Evolutionary conservation across 2,797 vertebrate species (phyloP).

Genomic region (Margarornis squamiger): DNA sequence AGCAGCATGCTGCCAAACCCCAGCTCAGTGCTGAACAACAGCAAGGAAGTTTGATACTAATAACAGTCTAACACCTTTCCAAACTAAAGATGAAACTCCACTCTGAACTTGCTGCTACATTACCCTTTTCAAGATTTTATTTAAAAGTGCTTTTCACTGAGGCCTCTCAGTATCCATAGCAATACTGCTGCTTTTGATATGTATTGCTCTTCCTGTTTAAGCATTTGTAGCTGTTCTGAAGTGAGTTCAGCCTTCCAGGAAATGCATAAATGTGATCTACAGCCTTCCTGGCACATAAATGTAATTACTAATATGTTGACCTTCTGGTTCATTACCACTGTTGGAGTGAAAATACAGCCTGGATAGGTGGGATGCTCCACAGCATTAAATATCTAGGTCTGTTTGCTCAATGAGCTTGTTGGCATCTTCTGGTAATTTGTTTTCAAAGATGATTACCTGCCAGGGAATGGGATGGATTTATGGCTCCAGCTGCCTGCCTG

Average conservation of each 20-base stretch:
- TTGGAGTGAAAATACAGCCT: not conserved
- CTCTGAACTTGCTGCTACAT: not conserved
- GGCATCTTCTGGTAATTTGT: not conserved
- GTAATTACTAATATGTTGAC: not conserved
- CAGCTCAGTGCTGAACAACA: not conserved
- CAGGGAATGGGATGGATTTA: not conserved
- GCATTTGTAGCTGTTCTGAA: conserved; percentile 6
- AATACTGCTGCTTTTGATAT: not conserved
- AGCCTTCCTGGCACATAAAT: not conserved
- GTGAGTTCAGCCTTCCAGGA: conserved; percentile 14
- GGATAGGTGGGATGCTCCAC: not conserved
- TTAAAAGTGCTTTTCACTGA: not conserved
- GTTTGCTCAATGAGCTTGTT: not conserved
- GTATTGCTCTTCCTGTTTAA: not conserved
- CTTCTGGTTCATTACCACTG: not conserved
- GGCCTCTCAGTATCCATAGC: conserved; percentile 11
- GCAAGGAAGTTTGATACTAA: not conserved
- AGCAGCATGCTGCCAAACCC: not conserved
- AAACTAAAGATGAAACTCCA: not conserved
- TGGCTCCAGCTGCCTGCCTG: not conserved
- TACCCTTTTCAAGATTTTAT: not conserved
- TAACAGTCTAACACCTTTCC: not conserved
- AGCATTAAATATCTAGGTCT: not conserved
- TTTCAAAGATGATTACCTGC: not conserved
- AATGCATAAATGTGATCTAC: conserved; percentile 16